Evolutionary conservation across 2,113 vertebrate species (phyloP).

Genomic region (Lasiurus cinereus): DNA sequence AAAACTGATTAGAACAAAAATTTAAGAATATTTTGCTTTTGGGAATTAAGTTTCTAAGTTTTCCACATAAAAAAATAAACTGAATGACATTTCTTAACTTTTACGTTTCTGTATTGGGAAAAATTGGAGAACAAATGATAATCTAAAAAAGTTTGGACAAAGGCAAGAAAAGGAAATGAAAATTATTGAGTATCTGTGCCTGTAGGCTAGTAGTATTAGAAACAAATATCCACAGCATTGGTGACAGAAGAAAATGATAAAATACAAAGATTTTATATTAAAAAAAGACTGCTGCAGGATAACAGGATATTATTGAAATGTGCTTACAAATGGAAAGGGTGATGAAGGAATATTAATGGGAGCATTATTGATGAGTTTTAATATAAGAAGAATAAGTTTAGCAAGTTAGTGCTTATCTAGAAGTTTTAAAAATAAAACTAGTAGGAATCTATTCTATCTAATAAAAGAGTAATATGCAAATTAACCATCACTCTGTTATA

Average conservation of each 20-base stretch:
- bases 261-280: conserved; percentile 52
- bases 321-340: conserved; percentile 38
- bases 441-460: neutral
- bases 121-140: conserved; percentile 63
- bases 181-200: conserved; percentile 70
- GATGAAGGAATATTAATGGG: neutral
- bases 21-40: neutral
- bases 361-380: conserved; percentile 54
- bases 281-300: conserved; percentile 25
- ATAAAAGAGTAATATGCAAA: too few species aligned
- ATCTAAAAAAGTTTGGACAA: conserved; percentile 41
- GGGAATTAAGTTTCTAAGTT: neutral
- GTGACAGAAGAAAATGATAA: conserved; percentile 75
- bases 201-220: conserved; percentile 56
- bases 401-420: conserved; percentile 56
- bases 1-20: conserved; percentile 2
- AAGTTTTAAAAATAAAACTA: conserved; percentile 46
- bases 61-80: conserved; percentile 57
- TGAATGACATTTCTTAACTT: neutral
- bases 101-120: conserved; percentile 59
- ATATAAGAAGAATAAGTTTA: conserved; percentile 20
- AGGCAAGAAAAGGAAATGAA: conserved; percentile 72
- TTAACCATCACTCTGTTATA: too few species aligned
- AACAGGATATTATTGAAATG: neutral
- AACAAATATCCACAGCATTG: conserved; percentile 54